Percentiles rank a stretch among this genome's conserved stretches.
Conservation (phyloP, 2,888 invertebrate species). For the Cotesia congregata region DNA sequence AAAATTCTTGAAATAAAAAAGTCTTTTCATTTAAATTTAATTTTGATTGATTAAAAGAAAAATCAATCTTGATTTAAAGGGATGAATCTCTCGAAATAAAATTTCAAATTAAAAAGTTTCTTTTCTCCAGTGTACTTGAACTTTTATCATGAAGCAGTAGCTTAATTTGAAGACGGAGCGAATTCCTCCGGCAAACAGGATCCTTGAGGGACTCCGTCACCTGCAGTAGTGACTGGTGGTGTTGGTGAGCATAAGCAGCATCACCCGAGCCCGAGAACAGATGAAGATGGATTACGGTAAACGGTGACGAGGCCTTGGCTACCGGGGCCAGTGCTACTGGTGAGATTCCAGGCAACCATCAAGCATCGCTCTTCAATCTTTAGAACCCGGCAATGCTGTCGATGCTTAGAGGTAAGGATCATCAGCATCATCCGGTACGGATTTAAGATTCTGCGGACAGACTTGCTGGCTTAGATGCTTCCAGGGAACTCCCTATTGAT, state of each 20-base stretch:
- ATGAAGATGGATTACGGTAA: constrained; percentile 42
- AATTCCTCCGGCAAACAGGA: constrained; percentile 27
- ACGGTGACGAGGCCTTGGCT: constrained; percentile 26
- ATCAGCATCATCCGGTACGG: constrained; percentile 12
- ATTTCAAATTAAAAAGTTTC: no score
- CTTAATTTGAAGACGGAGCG: not conserved
- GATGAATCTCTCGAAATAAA: no score
- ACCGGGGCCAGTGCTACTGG: not conserved
- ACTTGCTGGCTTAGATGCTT: not conserved
- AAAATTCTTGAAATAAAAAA: no score
- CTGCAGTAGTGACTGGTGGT: not conserved
- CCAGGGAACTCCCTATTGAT: no score
- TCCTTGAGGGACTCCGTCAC: constrained; percentile 28
- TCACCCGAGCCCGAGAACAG: constrained; percentile 25
- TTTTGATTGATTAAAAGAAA: no score
- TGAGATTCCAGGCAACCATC: not conserved
- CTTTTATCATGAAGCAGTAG: not conserved
- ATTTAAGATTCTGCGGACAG: not conserved
- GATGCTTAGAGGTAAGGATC: not conserved
- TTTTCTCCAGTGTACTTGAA: no score
- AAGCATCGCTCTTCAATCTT: not conserved
- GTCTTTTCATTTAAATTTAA: no score
- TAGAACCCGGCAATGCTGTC: constrained; percentile 7
- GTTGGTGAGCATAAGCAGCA: not conserved
- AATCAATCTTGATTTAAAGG: no score